Evolutionary conservation across 2,797 vertebrate species (phyloP).

Genomic region (Okamejei kenojei): DNA sequence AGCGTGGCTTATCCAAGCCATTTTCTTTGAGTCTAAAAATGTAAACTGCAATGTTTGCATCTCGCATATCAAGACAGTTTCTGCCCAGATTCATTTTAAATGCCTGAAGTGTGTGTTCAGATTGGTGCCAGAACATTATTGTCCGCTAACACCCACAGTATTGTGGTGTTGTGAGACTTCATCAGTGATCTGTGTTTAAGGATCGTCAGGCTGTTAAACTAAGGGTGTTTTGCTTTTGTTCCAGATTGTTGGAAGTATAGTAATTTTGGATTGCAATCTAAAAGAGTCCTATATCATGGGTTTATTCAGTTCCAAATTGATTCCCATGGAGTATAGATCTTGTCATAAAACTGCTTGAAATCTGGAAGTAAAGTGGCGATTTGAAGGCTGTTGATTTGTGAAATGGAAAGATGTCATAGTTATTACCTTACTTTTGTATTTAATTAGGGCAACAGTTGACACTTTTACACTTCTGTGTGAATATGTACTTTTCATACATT

Average conservation of each 20-base stretch:
- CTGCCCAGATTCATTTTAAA: not conserved
- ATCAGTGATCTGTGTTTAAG: not conserved
- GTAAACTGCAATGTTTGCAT: not conserved
- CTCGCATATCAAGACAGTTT: not conserved
- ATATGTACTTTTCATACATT: not conserved
- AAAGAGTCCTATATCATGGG: not conserved
- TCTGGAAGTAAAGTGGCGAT: not conserved
- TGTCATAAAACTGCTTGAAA: not conserved
- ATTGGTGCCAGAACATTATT: not conserved
- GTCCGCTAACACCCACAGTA: not conserved
- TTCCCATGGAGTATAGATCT: too few species aligned
- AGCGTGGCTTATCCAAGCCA: not conserved
- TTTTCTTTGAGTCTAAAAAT: not conserved
- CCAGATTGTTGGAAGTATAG: not conserved
- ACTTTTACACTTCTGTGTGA: not conserved
- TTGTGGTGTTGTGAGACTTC: not conserved
- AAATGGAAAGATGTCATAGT: not conserved
- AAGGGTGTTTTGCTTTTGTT: not conserved
- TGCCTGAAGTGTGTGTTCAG: not conserved
- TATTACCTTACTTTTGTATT: not conserved
- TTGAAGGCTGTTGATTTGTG: not conserved
- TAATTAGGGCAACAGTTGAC: not conserved
- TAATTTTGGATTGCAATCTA: not conserved
- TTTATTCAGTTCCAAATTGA: not conserved
- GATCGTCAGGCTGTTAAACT: not conserved